Conservation (phyloP, 2,888 invertebrate genomes). For the Andrena haemorrhoa region DNA sequence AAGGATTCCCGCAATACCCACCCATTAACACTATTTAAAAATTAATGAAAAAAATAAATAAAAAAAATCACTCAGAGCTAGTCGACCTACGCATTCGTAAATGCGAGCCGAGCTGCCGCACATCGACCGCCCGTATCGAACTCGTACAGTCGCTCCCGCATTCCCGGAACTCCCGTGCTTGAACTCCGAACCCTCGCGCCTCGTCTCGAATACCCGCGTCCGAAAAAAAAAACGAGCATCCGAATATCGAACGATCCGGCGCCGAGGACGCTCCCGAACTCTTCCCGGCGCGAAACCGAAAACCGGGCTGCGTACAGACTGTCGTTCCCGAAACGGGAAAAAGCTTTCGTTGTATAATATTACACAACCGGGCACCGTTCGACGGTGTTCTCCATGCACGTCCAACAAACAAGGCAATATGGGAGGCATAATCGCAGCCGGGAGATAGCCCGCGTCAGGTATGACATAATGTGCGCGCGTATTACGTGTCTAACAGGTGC, state of each 20-base stretch:
- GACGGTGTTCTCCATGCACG: not conserved
- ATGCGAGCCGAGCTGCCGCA: no score
- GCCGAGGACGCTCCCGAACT: no score
- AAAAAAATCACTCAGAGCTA: not conserved
- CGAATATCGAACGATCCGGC: not conserved
- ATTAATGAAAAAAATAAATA: not conserved
- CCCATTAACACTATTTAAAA: not conserved
- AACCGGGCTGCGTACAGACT: not conserved
- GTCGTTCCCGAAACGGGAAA: not conserved
- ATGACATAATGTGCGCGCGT: constrained; percentile 39
- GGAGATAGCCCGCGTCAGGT: constrained; percentile 8
- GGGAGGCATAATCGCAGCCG: constrained; percentile 32
- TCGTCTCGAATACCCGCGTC: not conserved
- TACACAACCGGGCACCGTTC: not conserved
- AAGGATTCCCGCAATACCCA: no score
- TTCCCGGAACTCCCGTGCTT: not conserved
- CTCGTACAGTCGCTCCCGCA: not conserved
- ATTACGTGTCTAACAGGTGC: constrained; percentile 45
- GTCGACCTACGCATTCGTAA: not conserved
- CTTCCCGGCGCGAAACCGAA: not conserved
- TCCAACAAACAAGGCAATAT: constrained; percentile 25
- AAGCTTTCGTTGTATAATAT: not conserved
- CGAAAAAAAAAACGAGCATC: not conserved
- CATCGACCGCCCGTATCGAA: not conserved
- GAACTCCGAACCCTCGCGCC: not conserved